Conservation (phyloP, 92 coral and sea anemone genomes). For the Parazoanthus swiftii region DNA sequence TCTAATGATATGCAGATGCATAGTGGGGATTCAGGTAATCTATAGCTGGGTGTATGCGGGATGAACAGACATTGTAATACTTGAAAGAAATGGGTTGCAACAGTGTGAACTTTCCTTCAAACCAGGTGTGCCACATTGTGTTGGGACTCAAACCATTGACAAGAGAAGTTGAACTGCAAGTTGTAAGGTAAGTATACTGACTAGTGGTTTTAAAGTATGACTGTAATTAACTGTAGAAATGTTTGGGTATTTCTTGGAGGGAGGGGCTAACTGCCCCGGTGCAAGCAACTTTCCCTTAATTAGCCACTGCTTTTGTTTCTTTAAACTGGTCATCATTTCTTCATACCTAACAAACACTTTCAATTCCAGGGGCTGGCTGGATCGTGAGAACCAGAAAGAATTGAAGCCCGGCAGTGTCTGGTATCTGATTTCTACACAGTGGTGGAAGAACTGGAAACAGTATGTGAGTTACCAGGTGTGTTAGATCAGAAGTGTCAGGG, state of each 20-base stretch:
- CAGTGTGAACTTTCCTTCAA: not conserved
- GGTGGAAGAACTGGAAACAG: conserved; percentile 65
- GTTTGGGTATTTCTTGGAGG: too few relatives aligned
- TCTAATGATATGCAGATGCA: not conserved
- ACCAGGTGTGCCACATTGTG: conserved; percentile 92
- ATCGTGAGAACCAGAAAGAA: conserved; percentile 91
- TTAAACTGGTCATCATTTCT: too few relatives aligned
- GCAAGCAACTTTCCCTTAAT: too few relatives aligned
- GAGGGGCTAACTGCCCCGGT: too few relatives aligned
- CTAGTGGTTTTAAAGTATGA: too few relatives aligned
- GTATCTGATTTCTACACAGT: conserved; percentile 86
- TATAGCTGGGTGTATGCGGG: not conserved
- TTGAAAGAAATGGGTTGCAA: not conserved
- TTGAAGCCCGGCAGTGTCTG: conserved; percentile 80
- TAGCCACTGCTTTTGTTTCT: too few relatives aligned
- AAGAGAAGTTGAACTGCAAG: conserved; percentile 91
- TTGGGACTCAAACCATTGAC: conserved; percentile 88
- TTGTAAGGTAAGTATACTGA: conserved; percentile 62
- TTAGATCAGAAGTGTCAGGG: not conserved
- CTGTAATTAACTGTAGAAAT: too few relatives aligned
- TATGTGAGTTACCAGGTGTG: conserved; percentile 70
- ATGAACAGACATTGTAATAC: not conserved
- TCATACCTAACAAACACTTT: not conserved
- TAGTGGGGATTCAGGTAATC: too few relatives aligned
- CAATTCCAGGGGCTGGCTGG: conserved; percentile 87